phyloP scores from a whole-genome alignment of 2,113 vertebrate species.

The Cettia cetti region DNA sequence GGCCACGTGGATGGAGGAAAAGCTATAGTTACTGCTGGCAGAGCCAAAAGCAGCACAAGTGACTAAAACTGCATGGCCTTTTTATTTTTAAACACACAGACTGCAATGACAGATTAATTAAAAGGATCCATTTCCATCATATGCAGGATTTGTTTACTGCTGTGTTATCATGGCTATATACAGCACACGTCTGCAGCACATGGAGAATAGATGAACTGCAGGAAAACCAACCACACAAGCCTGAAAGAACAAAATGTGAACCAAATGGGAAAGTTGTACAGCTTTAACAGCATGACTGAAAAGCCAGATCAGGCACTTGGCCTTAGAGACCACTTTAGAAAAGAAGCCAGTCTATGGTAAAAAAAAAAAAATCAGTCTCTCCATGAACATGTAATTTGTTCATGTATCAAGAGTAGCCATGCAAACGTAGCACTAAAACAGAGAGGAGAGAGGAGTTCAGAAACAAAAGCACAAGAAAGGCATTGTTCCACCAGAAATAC shows the following conservation, averaged over 20 bases:
- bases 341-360: not conserved
- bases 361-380: not conserved
- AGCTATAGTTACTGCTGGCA: not conserved
- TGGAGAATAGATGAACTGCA: not conserved
- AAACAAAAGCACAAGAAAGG: not conserved
- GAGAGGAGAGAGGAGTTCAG: not conserved
- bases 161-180: not conserved
- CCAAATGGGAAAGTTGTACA: not conserved
- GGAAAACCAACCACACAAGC: not conserved
- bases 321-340: not conserved
- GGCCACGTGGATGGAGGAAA: not conserved
- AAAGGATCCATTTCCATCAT: not conserved
- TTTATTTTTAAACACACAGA: not conserved
- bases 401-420: not conserved
- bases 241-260: not conserved
- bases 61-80: not conserved
- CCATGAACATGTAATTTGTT: not conserved
- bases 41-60: not conserved
- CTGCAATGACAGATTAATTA: not conserved
- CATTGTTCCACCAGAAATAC: not conserved
- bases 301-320: not conserved
- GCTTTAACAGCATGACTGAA: not conserved
- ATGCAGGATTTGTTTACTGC: not conserved
- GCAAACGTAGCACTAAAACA: not conserved
- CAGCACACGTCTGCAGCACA: not conserved